Conservation (phyloP, 2,797 vertebrate genomes). For the Pagetopsis macropterus region DNA sequence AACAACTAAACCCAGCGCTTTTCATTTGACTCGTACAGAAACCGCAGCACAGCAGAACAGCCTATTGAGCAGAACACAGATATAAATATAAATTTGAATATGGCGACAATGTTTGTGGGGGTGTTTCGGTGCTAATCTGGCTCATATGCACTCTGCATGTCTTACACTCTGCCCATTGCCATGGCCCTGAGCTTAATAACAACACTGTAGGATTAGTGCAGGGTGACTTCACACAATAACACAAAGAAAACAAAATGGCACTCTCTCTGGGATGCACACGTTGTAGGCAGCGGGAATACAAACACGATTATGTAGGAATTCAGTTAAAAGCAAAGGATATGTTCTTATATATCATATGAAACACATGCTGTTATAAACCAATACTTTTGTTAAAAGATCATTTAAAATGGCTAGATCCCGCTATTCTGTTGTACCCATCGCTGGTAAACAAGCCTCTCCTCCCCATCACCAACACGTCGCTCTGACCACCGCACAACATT, state of each 20-base stretch:
- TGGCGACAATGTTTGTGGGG: slow-evolving; percentile 75
- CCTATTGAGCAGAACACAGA: slow-evolving; percentile 71
- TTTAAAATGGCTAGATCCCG: not conserved
- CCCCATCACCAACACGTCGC: slow-evolving; percentile 51
- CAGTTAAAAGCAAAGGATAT: slow-evolving; percentile 20
- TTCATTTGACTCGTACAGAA: slow-evolving; percentile 23
- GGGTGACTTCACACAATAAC: slow-evolving; percentile 81
- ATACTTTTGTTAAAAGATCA: slow-evolving; percentile 9
- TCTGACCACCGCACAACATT: slow-evolving; percentile 75
- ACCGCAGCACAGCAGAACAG: slow-evolving; percentile 51
- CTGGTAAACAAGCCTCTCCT: slow-evolving; percentile 51
- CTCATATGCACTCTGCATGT: slow-evolving; percentile 82
- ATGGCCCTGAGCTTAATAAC: slow-evolving; percentile 83
- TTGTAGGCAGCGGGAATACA: slow-evolving; percentile 50
- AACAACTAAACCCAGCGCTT: slow-evolving; percentile 31
- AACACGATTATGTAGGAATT: slow-evolving; percentile 32
- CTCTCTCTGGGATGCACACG: slow-evolving; percentile 52
- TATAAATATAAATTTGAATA: slow-evolving; percentile 78
- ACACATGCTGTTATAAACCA: slow-evolving; percentile 11
- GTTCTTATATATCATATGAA: slow-evolving; percentile 18
- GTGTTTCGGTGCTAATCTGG: slow-evolving; percentile 79
- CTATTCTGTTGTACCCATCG: slow-evolving; percentile 1
- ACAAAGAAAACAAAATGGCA: slow-evolving; percentile 47
- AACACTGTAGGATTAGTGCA: slow-evolving; percentile 83
- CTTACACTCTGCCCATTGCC: slow-evolving; percentile 82